Evolutionary conservation across 2,113 vertebrate genomes (phyloP).

Genomic region (Columbina picui): DNA sequence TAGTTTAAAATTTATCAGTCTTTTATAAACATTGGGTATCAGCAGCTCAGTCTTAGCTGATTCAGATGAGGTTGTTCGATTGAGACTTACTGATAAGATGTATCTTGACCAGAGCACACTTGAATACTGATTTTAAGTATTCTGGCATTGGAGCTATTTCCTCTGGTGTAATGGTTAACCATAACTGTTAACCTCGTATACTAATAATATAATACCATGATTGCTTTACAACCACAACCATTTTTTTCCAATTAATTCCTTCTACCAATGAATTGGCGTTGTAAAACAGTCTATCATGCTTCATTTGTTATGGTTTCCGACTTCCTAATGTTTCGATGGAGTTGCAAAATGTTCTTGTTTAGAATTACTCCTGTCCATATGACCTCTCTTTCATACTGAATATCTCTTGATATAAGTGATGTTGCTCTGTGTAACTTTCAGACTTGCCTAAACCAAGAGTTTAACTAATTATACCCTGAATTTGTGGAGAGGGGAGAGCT

Average conservation of each 20-base stretch:
- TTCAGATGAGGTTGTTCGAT: neutral
- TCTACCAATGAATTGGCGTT: neutral
- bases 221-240: neutral
- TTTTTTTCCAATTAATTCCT: neutral
- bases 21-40: neutral
- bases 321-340: neutral
- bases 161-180: conserved; percentile 23
- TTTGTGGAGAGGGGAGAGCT: neutral
- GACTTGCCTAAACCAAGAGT: neutral
- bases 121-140: conserved; percentile 1
- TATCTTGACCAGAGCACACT: neutral
- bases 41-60: neutral
- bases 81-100: neutral
- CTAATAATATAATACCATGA: neutral
- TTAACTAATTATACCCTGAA: neutral
- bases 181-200: neutral
- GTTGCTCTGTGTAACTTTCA: neutral
- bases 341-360: neutral
- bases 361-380: neutral
- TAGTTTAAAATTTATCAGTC: neutral
- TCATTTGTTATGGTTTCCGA: neutral
- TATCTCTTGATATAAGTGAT: neutral
- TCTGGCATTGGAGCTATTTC: neutral
- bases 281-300: neutral
- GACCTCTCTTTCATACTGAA: neutral